Evolutionary conservation across 2,888 invertebrate genomes (phyloP).

Genomic region (Phania funesta): DNA sequence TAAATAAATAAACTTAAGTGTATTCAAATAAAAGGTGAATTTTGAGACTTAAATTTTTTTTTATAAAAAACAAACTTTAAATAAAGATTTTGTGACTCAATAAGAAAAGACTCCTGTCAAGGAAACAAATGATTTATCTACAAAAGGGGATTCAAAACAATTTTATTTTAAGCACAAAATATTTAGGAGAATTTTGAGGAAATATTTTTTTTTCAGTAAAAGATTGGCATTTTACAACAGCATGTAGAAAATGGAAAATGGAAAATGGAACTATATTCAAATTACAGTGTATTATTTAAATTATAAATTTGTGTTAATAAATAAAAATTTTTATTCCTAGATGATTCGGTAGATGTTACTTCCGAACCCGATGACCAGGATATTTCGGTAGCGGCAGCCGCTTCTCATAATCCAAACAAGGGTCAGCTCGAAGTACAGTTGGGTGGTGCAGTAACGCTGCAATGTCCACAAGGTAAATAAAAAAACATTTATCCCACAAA

Average conservation of each 20-base stretch:
- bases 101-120: no score
- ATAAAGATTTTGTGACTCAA: not conserved
- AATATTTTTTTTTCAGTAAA: no score
- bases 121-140: not conserved
- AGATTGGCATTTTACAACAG: no score
- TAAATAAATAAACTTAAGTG: not conserved
- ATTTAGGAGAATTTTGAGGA: not conserved
- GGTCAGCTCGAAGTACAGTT: constrained; percentile 90
- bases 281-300: not conserved
- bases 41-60: not conserved
- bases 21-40: constrained; percentile 15
- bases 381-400: constrained; percentile 82
- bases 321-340: constrained; percentile 66
- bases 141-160: not conserved
- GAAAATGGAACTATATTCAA: not conserved
- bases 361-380: constrained; percentile 83
- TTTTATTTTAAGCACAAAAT: not conserved
- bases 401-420: constrained; percentile 80
- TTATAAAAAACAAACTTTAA: not conserved
- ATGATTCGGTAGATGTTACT: constrained; percentile 82
- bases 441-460: constrained; percentile 92
- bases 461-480: constrained; percentile 87
- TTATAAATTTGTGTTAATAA: not conserved
- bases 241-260: no score
- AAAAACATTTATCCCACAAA: no score